These are phyloP conservation scores for Rhincodon typus DNA, from an alignment of 2,797 vertebrate species.

Conservation along the genomic window DNA sequence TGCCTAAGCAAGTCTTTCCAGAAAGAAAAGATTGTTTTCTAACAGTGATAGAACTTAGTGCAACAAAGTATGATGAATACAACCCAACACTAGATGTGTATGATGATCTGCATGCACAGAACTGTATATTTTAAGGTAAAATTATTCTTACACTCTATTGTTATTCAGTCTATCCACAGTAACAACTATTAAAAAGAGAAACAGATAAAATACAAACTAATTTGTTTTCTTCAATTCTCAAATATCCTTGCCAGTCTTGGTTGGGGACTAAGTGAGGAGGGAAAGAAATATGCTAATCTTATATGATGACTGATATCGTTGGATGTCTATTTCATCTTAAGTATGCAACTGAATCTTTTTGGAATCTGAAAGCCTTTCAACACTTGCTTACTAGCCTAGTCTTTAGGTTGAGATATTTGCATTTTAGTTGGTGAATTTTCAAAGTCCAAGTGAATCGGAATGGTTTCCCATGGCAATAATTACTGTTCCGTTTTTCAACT, in stretches of 20 bases:
- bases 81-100: not conserved
- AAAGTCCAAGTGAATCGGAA: slow-evolving; percentile 16
- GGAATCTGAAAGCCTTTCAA: not conserved
- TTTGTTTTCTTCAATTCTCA: not conserved
- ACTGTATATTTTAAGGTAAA: not conserved
- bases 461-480: not conserved
- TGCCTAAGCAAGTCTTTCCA: not conserved
- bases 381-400: not conserved
- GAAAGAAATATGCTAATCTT: not conserved
- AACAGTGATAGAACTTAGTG: not conserved
- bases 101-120: not conserved
- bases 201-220: not conserved
- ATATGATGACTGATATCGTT: not conserved
- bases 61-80: not conserved
- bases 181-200: not conserved
- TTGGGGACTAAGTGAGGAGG: not conserved
- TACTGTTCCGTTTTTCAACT: slow-evolving; percentile 11
- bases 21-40: not conserved
- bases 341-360: not conserved
- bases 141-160: not conserved
- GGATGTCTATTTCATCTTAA: not conserved
- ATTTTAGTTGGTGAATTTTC: not conserved
- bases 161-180: not conserved
- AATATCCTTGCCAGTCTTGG: not conserved
- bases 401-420: not conserved